These are phyloP conservation scores for Cataglyphis livida DNA, from an alignment of 2,888 invertebrate genomes.

Conservation along the genomic window DNA sequence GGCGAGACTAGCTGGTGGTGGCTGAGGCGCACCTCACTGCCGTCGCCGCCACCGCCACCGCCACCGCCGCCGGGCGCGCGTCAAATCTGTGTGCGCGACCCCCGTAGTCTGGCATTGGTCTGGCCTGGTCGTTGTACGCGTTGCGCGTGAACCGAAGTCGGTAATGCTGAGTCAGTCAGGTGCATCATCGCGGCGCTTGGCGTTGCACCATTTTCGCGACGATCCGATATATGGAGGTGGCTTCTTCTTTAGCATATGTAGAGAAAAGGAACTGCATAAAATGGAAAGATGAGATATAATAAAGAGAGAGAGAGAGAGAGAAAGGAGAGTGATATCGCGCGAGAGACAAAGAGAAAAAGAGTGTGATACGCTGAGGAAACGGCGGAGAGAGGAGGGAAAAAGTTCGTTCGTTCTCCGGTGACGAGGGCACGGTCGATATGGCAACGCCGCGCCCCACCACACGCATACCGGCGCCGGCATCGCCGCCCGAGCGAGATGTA, in stretches of 20 bases:
- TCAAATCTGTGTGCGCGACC: constrained; percentile 69
- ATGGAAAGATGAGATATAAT: neutral
- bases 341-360: constrained; percentile 51
- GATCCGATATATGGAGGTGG: neutral
- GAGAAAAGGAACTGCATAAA: neutral
- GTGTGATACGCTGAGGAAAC: constrained; percentile 32
- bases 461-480: constrained; percentile 77
- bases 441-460: constrained; percentile 83
- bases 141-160: constrained; percentile 64
- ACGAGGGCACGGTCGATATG: constrained; percentile 84
- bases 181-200: constrained; percentile 64
- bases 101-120: constrained; percentile 75
- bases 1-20: constrained; percentile 65
- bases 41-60: neutral
- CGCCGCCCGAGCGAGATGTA: constrained; percentile 60
- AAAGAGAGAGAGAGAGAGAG: neutral
- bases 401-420: constrained; percentile 67
- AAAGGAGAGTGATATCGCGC: constrained; percentile 32
- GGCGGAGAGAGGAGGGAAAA: constrained; percentile 24
- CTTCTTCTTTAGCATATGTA: neutral
- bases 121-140: constrained; percentile 69
- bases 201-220: constrained; percentile 7
- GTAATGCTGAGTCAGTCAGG: constrained; percentile 79
- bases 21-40: constrained; percentile 33
- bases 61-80: constrained; percentile 44